Conservation (phyloP, 2,888 invertebrate genomes). For the Digitonthophagus gazella region DNA sequence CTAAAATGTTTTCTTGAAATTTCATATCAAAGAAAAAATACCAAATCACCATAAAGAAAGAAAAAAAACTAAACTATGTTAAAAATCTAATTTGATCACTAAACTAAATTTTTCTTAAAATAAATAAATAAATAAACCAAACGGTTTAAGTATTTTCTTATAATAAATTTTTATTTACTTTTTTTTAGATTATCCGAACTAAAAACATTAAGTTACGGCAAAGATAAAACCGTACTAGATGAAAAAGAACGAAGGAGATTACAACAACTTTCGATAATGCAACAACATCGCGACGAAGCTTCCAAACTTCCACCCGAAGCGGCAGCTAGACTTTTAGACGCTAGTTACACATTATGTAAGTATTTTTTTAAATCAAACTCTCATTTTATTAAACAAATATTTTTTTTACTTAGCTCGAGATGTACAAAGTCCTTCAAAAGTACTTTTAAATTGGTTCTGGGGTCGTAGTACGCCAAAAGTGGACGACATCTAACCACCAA, state of each 20-base stretch:
- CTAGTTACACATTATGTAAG: conserved; percentile 71
- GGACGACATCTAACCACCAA: conserved; percentile 43
- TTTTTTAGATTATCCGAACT: conserved; percentile 67
- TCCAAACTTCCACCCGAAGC: conserved; percentile 69
- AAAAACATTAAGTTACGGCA: conserved; percentile 70
- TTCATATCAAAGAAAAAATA: too few relatives aligned
- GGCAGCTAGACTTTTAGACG: conserved; percentile 69
- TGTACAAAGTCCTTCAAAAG: conserved; percentile 75
- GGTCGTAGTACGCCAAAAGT: conserved; percentile 72
- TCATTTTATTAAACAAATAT: conserved; percentile 25
- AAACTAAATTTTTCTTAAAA: background rate
- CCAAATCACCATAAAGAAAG: too few relatives aligned
- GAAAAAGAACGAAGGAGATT: conserved; percentile 72
- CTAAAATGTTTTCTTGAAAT: too few relatives aligned
- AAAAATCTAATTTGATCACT: background rate
- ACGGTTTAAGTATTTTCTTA: too few relatives aligned
- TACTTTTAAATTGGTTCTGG: conserved; percentile 78
- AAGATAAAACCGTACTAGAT: conserved; percentile 72
- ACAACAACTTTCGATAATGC: conserved; percentile 72
- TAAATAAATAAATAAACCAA: background rate
- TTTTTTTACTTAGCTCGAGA: conserved; percentile 65
- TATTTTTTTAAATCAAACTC: too few relatives aligned
- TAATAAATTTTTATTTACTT: background rate
- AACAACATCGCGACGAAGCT: conserved; percentile 66
- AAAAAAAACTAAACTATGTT: too few relatives aligned